Conservation (phyloP, 2,797 vertebrate species). For the Diplodus sargus region DNA sequence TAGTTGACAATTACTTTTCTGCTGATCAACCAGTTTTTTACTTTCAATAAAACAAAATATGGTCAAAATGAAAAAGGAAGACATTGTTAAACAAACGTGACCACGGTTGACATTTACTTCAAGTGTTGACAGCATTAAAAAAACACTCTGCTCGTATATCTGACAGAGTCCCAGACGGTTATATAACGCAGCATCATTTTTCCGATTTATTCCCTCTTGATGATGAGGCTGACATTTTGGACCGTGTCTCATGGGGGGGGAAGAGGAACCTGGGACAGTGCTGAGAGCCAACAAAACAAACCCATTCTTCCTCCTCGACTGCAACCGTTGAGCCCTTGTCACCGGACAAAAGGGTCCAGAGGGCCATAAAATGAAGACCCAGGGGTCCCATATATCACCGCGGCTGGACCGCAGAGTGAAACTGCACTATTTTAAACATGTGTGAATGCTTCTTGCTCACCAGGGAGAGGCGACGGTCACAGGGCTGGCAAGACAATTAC, state of each 20-base stretch:
- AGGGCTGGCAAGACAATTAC: conserved; percentile 51
- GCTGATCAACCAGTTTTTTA: neutral
- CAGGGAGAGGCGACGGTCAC: conserved; percentile 71
- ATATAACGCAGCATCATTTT: conserved; percentile 46
- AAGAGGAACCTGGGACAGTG: conserved; percentile 45
- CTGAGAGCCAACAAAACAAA: conserved; percentile 64
- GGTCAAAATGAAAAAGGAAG: neutral
- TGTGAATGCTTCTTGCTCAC: conserved; percentile 72
- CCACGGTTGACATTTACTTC: neutral
- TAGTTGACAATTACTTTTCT: neutral
- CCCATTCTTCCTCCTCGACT: conserved; percentile 61
- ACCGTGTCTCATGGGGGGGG: conserved; percentile 48
- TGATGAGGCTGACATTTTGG: conserved; percentile 76
- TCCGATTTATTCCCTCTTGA: conserved; percentile 48
- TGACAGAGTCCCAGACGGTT: conserved; percentile 51
- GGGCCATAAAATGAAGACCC: conserved; percentile 72
- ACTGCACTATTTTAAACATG: conserved; percentile 75
- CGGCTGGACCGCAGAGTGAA: conserved; percentile 57
- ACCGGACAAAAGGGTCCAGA: conserved; percentile 70
- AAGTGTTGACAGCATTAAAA: neutral
- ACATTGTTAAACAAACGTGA: neutral
- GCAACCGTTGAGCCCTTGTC: conserved; percentile 68
- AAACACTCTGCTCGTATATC: conserved; percentile 15
- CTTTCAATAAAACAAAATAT: neutral
- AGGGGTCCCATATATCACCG: conserved; percentile 66